Conservation (phyloP, 2,113 vertebrate genomes). For the Mesembrinibis cayennensis region DNA sequence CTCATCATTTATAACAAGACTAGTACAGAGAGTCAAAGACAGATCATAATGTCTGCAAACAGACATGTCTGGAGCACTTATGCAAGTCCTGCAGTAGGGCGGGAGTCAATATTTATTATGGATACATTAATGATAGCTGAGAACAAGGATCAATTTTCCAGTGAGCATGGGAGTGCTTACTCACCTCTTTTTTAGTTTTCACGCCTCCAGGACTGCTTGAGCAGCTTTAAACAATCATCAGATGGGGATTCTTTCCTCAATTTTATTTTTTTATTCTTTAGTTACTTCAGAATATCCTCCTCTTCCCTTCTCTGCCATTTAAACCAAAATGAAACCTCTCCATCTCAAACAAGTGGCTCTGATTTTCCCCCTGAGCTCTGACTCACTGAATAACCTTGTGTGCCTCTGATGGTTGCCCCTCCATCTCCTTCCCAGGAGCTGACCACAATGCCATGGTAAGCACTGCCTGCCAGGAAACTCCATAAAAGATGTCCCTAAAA, state of each 20-base stretch:
- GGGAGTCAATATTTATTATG: not conserved
- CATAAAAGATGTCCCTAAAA: not conserved
- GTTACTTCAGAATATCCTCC: not conserved
- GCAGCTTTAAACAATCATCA: not conserved
- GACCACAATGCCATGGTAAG: fast-evolving
- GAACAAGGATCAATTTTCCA: not conserved
- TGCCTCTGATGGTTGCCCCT: not conserved
- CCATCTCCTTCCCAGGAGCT: not conserved
- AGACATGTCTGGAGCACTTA: not conserved
- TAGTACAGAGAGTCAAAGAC: constrained; percentile 17
- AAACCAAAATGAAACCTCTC: not conserved
- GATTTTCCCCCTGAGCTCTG: not conserved
- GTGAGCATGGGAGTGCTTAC: not conserved
- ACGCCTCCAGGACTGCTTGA: not conserved
- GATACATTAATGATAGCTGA: constrained; percentile 32
- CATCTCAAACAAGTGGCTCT: not conserved
- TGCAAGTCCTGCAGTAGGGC: not conserved
- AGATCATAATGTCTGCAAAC: constrained; percentile 35
- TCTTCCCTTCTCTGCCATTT: not conserved
- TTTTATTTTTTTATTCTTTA: not conserved
- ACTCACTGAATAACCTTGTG: not conserved
- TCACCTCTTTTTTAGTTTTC: not conserved
- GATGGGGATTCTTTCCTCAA: not conserved
- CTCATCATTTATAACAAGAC: not conserved
- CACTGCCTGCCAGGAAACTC: not conserved